These are phyloP conservation scores for Platynereis dumerilii DNA, from an alignment of 2,888 invertebrate genomes.

Conservation along the genomic window DNA sequence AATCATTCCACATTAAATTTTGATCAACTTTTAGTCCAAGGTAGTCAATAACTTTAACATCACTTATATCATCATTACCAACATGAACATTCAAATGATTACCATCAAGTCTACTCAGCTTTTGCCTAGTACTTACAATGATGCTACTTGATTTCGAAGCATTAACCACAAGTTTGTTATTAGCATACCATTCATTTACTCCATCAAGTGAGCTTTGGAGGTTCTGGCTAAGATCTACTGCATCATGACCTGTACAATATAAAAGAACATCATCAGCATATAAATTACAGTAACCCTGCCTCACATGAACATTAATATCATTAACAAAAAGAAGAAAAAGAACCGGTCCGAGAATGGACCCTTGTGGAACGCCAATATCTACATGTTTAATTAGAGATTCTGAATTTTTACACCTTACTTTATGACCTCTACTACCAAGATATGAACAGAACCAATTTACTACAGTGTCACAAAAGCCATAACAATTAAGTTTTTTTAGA, in stretches of 20 bases:
- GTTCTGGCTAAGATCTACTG: not conserved
- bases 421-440: not conserved
- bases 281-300: not conserved
- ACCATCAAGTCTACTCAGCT: too few species aligned
- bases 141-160: conserved; percentile 1
- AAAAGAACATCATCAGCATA: conserved; percentile 5
- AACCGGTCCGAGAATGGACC: not conserved
- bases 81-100: too few species aligned
- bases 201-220: not conserved
- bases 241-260: not conserved
- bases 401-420: not conserved
- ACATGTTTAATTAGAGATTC: not conserved
- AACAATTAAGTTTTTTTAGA: not conserved
- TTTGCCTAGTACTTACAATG: not conserved
- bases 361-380: conserved; percentile 7
- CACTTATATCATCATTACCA: too few species aligned
- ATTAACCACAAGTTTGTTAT: not conserved
- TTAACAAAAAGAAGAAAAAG: conserved; percentile 8
- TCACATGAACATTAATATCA: not conserved
- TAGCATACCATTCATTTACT: not conserved
- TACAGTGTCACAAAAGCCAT: not conserved
- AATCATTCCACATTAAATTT: too few species aligned
- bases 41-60: too few species aligned
- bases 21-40: too few species aligned
- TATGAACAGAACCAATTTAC: not conserved